Evolutionary conservation across 2,888 invertebrate genomes (phyloP).

Genomic region (Fragum sueziense): DNA sequence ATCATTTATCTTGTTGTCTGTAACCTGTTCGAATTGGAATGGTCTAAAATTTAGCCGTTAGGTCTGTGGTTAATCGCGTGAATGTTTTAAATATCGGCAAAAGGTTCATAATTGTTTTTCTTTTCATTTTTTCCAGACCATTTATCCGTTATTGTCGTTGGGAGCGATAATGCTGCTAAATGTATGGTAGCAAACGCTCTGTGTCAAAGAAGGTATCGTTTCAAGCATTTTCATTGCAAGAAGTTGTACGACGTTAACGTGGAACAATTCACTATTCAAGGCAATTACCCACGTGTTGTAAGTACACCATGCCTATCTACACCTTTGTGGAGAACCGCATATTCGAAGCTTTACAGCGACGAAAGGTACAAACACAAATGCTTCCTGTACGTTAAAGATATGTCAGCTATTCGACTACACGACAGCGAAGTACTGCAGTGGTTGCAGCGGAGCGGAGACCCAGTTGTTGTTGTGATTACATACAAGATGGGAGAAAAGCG

Average conservation of each 20-base stretch:
- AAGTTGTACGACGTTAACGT: neutral
- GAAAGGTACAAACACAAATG: neutral
- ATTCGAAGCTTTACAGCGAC: neutral
- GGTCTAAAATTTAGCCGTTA: too few relatives aligned
- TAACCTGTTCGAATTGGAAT: too few relatives aligned
- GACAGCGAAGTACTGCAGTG: neutral
- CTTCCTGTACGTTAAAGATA: constrained; percentile 9
- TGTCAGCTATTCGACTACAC: neutral
- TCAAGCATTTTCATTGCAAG: constrained; percentile 7
- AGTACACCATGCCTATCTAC: neutral
- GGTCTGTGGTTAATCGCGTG: too few relatives aligned
- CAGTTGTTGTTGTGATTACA: neutral
- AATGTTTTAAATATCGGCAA: too few relatives aligned
- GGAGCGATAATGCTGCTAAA: neutral
- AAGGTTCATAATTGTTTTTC: too few relatives aligned
- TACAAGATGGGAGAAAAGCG: neutral
- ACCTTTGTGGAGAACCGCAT: neutral
- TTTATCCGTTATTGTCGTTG: neutral
- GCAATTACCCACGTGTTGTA: neutral
- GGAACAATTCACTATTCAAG: neutral
- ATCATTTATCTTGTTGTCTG: too few relatives aligned
- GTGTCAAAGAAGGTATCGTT: neutral
- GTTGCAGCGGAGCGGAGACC: neutral
- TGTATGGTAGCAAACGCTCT: constrained; percentile 10
- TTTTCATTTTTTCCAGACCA: too few relatives aligned